These are phyloP conservation scores for Nyctereutes procyonoides DNA, from an alignment of 2,113 vertebrate species.

Conservation along the genomic window DNA sequence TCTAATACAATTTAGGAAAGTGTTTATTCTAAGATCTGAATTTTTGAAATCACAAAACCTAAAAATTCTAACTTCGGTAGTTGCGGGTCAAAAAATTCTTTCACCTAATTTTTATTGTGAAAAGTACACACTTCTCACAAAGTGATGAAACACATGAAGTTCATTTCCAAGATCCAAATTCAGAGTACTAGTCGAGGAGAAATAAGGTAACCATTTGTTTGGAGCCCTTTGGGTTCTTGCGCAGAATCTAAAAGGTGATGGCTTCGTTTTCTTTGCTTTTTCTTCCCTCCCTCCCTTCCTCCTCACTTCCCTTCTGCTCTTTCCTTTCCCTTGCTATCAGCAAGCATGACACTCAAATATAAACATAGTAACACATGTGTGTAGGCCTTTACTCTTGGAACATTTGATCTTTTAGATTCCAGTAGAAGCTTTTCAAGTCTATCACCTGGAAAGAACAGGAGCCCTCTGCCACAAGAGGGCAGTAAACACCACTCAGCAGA, in stretches of 20 bases:
- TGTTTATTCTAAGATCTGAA: neutral
- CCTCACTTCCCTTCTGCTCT: too few species aligned
- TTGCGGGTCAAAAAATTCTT: neutral
- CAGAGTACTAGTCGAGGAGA: neutral
- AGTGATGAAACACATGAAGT: neutral
- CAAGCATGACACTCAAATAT: neutral
- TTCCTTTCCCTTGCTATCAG: neutral
- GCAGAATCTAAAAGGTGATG: neutral
- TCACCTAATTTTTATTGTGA: neutral
- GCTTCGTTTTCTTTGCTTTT: neutral
- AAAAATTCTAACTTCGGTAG: neutral
- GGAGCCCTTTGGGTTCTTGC: neutral
- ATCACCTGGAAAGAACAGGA: neutral
- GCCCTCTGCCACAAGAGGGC: slow-evolving; percentile 41
- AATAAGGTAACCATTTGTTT: neutral
- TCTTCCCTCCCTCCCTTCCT: neutral
- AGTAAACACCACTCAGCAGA: rapidly evolving
- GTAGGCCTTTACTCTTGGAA: neutral
- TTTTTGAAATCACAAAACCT: neutral
- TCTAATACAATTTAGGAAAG: neutral
- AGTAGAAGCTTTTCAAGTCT: neutral
- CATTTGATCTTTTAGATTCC: neutral
- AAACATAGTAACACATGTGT: neutral
- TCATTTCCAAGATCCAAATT: neutral
- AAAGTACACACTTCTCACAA: neutral